Evolutionary conservation across 2,888 invertebrate genomes (phyloP).

Genomic region (Eupithecia vulgata): DNA sequence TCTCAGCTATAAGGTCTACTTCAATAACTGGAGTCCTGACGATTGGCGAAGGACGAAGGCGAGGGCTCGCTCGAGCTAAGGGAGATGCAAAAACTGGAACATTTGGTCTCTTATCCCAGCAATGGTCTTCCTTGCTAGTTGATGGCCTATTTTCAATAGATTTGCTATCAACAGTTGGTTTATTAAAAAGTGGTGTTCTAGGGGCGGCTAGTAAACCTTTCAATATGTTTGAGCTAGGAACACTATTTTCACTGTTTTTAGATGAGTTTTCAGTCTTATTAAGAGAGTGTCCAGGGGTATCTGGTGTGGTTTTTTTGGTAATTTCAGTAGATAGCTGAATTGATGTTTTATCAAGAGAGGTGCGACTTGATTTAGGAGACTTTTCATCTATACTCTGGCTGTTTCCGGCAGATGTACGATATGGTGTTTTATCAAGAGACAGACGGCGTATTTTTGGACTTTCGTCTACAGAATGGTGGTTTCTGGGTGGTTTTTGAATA

Average conservation of each 20-base stretch:
- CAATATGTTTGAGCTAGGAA: constrained; percentile 21
- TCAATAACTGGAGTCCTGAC: constrained; percentile 53
- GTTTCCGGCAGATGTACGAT: neutral
- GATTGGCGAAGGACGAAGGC: constrained; percentile 46
- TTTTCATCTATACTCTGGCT: constrained; percentile 1
- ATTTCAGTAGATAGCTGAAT: neutral
- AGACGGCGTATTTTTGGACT: constrained; percentile 7
- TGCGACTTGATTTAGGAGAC: neutral
- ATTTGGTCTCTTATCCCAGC: constrained; percentile 1
- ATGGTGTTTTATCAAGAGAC: constrained; percentile 22
- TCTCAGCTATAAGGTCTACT: constrained; percentile 47
- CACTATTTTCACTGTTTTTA: neutral
- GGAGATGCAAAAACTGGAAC: constrained; percentile 59
- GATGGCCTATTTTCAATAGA: constrained; percentile 13
- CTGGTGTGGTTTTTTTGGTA: neutral
- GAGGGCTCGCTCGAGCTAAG: constrained; percentile 52
- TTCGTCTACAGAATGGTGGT: constrained; percentile 13
- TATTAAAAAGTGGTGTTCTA: constrained; percentile 9
- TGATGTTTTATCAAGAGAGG: neutral
- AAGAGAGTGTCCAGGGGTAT: neutral
- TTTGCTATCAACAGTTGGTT: neutral
- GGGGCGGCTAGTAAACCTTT: constrained; percentile 21
- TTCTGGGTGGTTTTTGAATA: constrained; percentile 40
- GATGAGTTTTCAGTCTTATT: neutral
- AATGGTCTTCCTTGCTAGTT: constrained; percentile 14